Percentiles rank a stretch among this genome's conserved stretches.
These are phyloP conservation scores for Myopa tessellatipennis DNA, from an alignment of 2,888 invertebrate genomes.

Conservation along the genomic window DNA sequence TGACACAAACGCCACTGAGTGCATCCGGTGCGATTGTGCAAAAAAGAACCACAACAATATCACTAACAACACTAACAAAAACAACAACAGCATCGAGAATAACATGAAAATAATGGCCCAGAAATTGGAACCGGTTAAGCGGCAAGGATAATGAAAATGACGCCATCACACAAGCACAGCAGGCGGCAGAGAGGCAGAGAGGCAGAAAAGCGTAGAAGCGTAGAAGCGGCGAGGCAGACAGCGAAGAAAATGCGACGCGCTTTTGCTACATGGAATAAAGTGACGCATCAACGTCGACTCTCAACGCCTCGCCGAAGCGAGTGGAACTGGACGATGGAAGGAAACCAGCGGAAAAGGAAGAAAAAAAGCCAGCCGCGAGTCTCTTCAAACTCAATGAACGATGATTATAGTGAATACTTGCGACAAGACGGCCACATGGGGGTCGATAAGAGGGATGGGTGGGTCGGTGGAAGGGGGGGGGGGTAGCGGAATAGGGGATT, in stretches of 20 bases:
- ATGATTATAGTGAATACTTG: not conserved
- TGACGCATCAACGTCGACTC: not conserved
- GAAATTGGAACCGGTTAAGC: not conserved
- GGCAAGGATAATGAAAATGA: conserved; percentile 2
- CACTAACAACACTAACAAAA: not conserved
- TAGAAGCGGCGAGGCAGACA: not conserved
- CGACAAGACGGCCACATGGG: no score
- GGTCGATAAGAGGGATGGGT: no score
- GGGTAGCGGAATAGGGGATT: no score
- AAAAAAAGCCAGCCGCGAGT: no score
- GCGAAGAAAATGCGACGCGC: not conserved
- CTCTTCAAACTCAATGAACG: not conserved
- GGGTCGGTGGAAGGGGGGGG: not conserved
- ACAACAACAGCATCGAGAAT: not conserved
- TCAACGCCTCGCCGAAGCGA: not conserved
- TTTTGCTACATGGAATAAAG: not conserved
- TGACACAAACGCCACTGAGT: conserved; percentile 3
- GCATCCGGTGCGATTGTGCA: conserved; percentile 5
- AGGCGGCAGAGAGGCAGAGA: not conserved
- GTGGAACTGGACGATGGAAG: not conserved
- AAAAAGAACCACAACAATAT: not conserved
- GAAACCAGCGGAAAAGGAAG: no score
- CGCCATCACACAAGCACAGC: not conserved
- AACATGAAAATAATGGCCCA: not conserved
- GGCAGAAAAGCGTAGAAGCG: no score